Evolutionary conservation across 1,140 invertebrate genomes (phyloP).

Genomic region (Myzus persicae): DNA sequence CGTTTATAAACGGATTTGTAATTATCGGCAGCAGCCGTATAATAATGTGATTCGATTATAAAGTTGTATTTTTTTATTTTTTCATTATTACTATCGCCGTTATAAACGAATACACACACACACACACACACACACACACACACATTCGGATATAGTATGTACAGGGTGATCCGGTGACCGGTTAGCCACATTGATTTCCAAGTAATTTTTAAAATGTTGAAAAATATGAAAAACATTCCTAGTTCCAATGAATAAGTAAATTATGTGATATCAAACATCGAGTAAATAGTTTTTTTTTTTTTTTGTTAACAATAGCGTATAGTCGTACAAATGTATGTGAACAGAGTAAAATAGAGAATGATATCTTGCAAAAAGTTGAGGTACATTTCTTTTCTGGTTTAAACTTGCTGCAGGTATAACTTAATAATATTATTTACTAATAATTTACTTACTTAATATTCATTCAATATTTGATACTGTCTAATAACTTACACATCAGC

Average conservation of each 20-base stretch:
- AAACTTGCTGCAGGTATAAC: neutral
- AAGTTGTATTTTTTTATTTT: constrained; percentile 10
- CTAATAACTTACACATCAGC: too few relatives aligned
- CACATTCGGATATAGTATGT: neutral
- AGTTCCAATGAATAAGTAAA: too few relatives aligned
- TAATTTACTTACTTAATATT: too few relatives aligned
- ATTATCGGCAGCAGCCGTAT: constrained; percentile 34
- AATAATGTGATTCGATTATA: constrained; percentile 28
- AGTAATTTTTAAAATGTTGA: neutral
- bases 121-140: too few relatives aligned
- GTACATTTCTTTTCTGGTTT: neutral
- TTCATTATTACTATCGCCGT: neutral
- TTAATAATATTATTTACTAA: too few relatives aligned
- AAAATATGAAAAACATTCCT: neutral
- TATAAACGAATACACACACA: neutral
- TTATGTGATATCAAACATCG: too few relatives aligned
- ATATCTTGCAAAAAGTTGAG: too few relatives aligned
- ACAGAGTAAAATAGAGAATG: neutral
- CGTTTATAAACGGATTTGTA: constrained; percentile 30
- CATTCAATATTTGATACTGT: too few relatives aligned
- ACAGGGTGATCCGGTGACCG: neutral
- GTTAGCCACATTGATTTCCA: neutral
- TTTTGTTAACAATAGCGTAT: too few relatives aligned
- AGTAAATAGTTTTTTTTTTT: too few relatives aligned
- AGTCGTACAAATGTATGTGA: neutral